phyloP scores from a whole-genome alignment of 2,888 invertebrate species.

The Lottia scabra region DNA sequence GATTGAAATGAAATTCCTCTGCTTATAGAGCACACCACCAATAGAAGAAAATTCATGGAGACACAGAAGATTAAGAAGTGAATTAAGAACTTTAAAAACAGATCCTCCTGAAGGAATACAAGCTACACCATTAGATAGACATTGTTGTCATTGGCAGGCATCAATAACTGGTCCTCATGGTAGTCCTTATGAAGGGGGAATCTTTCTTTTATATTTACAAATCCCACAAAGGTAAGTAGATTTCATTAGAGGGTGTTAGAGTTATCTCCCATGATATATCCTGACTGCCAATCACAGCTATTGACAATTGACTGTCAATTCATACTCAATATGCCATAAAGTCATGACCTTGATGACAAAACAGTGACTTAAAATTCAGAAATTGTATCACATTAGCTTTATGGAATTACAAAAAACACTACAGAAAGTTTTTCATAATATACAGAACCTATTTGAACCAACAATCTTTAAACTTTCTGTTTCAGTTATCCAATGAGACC shows the following conservation, averaged over 20 bases:
- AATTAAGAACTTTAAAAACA: slow-evolving; percentile 74
- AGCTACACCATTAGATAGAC: slow-evolving; percentile 83
- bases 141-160: slow-evolving; percentile 93
- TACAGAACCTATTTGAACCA: too few relatives aligned
- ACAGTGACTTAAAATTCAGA: too few relatives aligned
- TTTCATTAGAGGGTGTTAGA: too few relatives aligned
- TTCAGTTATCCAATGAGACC: slow-evolving; percentile 88
- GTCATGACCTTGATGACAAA: too few relatives aligned
- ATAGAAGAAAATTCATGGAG: slow-evolving; percentile 84
- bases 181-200: slow-evolving; percentile 93
- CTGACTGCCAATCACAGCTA: too few relatives aligned
- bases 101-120: slow-evolving; percentile 90
- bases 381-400: too few relatives aligned
- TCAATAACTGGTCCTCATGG: slow-evolving; percentile 91
- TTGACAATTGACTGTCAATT: too few relatives aligned
- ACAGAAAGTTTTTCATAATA: too few relatives aligned
- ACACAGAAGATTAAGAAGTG: slow-evolving; percentile 82
- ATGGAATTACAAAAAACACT: too few relatives aligned
- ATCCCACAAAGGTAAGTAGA: slow-evolving; percentile 76
- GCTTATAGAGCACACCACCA: slow-evolving; percentile 68
- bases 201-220: slow-evolving; percentile 90
- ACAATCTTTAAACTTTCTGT: slow-evolving; percentile 11
- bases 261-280: too few relatives aligned
- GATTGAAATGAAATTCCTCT: too few relatives aligned
- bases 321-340: too few relatives aligned